Evolutionary conservation across 2,888 invertebrate species (phyloP), one percentile per base, ranked within the genome.

Genomic region (Itoplectis maculator): DNA sequence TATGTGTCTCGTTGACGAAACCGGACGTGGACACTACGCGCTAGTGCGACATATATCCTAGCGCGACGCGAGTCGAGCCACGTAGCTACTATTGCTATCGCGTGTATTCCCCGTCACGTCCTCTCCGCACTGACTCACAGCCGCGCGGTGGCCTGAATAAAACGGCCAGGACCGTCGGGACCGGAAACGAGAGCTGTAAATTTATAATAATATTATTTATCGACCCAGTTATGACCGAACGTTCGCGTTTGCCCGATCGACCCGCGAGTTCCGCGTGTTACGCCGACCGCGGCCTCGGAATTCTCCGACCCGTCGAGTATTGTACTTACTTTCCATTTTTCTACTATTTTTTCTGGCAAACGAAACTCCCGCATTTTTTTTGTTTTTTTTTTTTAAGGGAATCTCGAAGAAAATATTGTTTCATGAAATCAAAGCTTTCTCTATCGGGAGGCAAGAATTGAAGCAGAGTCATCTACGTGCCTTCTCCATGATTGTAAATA

Each of bases 1-100:
- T 51, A 37, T 35, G 47, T 37, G 59, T 65, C 13, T 59, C 54
- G n/a, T n/a, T n/a, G 6, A 45, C 63, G 13, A 75, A 75, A 75
- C 75, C 80, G 80, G 80, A 80, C n/a, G 68, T 79, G n/a, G 35
- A 7, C 20, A n/a, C 1, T 13, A 45, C 59, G 29, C 15, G 20
- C 20, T 13, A 1, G 20, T 66, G n/a, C n/a, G 45, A 45, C 47
- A 29, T 8, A n/a, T 23, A 66, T 47, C 13, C 9, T 47, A 20
- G 18, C 6, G 15, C n/a, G n/a, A n/a, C n/a, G 23, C 23, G n/a
- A 11, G 23, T 29, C 47, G 54, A 5, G 23, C 13, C 54, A 6
- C 42, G 42, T 56, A 56, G n/a, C n/a, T n/a, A n/a, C n/a, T n/a
- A n/a, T n/a, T n/a, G n/a, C 29, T 23, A 56, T 56, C 29, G 29